These are phyloP conservation scores for Aurelia aurita DNA, from an alignment of 30 jellyfish, hydroid and myxozoan genomes.

Conservation along the genomic window DNA sequence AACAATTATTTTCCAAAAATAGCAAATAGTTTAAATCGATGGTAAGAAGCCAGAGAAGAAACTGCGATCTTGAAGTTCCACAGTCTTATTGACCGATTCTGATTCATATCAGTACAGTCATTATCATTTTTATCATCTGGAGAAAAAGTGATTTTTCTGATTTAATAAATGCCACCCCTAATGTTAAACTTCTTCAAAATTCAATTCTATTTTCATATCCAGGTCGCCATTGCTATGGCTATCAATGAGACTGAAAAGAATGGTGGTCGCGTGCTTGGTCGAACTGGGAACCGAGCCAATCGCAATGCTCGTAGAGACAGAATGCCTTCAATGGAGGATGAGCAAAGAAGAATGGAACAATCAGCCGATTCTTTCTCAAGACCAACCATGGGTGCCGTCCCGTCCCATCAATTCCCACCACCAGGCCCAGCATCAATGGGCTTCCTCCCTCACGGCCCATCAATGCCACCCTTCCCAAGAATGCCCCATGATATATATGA, in stretches of 20 bases:
- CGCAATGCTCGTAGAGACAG: constrained; percentile 60
- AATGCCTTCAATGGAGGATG: constrained; percentile 58
- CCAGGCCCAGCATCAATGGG: constrained; percentile 73
- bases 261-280: constrained; percentile 98
- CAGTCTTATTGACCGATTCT: no score
- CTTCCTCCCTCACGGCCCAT: constrained; percentile 68
- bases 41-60: no score
- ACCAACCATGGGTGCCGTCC: constrained; percentile 75
- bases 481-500: constrained; percentile 59
- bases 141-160: no score
- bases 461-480: constrained; percentile 66
- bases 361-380: constrained; percentile 54
- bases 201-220: background rate
- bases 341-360: constrained; percentile 47
- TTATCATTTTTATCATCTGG: no score
- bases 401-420: constrained; percentile 70
- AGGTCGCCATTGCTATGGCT: constrained; percentile 99
- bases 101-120: no score
- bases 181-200: no score
- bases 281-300: constrained; percentile 65
- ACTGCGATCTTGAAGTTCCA: no score
- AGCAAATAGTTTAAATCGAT: no score
- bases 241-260: constrained; percentile 92
- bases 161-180: no score
- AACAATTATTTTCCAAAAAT: no score